Percentiles rank a stretch among this genome's conserved stretches.
phyloP scores from a whole-genome alignment of 2,888 invertebrate species.

The Pseudoips prasinana region DNA sequence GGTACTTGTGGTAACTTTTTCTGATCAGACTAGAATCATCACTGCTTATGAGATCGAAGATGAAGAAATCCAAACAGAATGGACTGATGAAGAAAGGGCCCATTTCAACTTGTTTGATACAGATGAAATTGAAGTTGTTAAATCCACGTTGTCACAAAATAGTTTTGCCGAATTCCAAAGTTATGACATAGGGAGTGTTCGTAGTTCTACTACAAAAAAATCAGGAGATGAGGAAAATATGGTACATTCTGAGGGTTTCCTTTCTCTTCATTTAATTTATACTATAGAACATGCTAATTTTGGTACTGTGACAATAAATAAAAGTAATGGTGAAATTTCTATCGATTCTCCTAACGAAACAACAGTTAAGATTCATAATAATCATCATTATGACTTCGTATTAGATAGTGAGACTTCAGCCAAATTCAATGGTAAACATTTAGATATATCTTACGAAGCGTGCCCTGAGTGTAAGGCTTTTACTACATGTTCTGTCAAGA shows the following conservation, averaged over 20 bases:
- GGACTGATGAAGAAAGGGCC: conserved; percentile 61
- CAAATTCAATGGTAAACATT: conserved; percentile 54
- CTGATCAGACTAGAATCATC: conserved; percentile 65
- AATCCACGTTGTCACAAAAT: conserved; percentile 49
- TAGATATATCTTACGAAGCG: conserved; percentile 56
- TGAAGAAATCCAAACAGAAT: conserved; percentile 65
- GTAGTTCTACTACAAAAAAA: conserved; percentile 35
- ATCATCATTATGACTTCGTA: conserved; percentile 53
- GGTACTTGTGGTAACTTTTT: conserved; percentile 59
- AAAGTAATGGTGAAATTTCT: conserved; percentile 48
- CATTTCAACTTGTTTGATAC: conserved; percentile 46
- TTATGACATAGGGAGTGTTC: conserved; percentile 21
- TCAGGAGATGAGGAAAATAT: no score
- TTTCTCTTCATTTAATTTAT: conserved; percentile 56
- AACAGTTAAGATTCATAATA: conserved; percentile 41
- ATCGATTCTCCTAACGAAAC: conserved; percentile 63
- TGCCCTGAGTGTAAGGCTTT: conserved; percentile 53
- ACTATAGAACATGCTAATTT: conserved; percentile 77
- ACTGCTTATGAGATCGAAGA: conserved; percentile 54
- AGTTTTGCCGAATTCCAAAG: conserved; percentile 33
- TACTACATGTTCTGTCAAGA: conserved; percentile 55
- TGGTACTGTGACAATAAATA: conserved; percentile 72
- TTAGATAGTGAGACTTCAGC: conserved; percentile 57
- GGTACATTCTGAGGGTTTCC: conserved; percentile 62
- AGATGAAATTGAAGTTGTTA: conserved; percentile 37